phyloP scores from a whole-genome alignment of 2,797 vertebrate species.

The Galago senegalensis region DNA sequence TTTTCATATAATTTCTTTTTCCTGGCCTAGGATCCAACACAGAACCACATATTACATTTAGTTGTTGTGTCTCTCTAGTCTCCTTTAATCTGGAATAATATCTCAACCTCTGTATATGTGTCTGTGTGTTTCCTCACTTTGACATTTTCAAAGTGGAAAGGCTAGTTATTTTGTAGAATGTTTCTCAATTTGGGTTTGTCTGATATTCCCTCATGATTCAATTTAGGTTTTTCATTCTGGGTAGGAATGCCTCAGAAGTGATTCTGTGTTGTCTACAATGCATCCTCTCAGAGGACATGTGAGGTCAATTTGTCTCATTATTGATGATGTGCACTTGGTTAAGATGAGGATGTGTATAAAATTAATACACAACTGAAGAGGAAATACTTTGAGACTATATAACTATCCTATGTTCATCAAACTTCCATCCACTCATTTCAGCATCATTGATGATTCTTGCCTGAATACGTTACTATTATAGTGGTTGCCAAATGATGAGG shows the following conservation, averaged over 20 bases:
- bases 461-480: background rate
- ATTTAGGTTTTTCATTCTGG: background rate
- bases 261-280: background rate
- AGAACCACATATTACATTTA: conserved; percentile 25
- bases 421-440: background rate
- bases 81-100: conserved; percentile 36
- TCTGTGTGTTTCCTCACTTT: background rate
- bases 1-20: conserved; percentile 13
- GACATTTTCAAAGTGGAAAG: conserved; percentile 12
- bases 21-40: background rate
- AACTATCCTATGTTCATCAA: conserved; percentile 40
- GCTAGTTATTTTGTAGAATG: background rate
- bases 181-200: background rate
- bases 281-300: background rate
- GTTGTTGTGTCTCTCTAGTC: conserved; percentile 20
- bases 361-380: conserved; percentile 11
- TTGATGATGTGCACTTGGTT: background rate
- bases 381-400: conserved; percentile 11
- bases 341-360: background rate
- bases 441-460: background rate
- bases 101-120: background rate
- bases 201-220: conserved; percentile 8
- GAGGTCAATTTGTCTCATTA: conserved; percentile 15
- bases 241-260: background rate
- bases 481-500: background rate